Conservation (phyloP, 1,140 invertebrate genomes). For the Drosophila neocordata region DNA sequence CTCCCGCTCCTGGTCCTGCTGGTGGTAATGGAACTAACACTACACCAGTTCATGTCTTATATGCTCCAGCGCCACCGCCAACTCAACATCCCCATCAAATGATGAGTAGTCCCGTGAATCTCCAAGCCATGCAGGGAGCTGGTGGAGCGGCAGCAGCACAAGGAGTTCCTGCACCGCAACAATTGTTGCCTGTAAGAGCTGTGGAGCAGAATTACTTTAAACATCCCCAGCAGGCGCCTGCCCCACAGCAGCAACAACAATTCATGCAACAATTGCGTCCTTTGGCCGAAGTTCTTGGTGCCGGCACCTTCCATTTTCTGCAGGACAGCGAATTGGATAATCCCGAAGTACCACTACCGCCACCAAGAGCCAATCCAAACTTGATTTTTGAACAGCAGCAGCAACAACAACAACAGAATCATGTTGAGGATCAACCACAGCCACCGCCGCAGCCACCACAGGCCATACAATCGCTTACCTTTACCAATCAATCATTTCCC, state of each 20-base stretch:
- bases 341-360: constrained; percentile 83
- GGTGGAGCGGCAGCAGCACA: constrained; percentile 31
- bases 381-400: constrained; percentile 60
- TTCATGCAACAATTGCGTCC: constrained; percentile 85
- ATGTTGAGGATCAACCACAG: constrained; percentile 51
- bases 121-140: constrained; percentile 61
- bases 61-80: constrained; percentile 80
- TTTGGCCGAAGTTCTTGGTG: constrained; percentile 87
- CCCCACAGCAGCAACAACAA: constrained; percentile 65
- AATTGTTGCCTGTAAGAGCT: constrained; percentile 82
- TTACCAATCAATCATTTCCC: constrained; percentile 90
- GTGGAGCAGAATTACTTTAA: constrained; percentile 86
- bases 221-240: constrained; percentile 83
- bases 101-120: constrained; percentile 72
- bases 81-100: constrained; percentile 63
- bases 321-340: constrained; percentile 91
- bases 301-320: constrained; percentile 89
- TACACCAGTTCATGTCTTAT: constrained; percentile 77
- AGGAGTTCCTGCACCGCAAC: constrained; percentile 34
- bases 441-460: constrained; percentile 46
- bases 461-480: constrained; percentile 89
- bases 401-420: constrained; percentile 54
- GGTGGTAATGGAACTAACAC: constrained; percentile 38
- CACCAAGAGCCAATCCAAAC: constrained; percentile 52
- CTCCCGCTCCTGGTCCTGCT: constrained; percentile 40